Conservation (phyloP, 1,140 invertebrate species). For the Drosophila carrolli region DNA sequence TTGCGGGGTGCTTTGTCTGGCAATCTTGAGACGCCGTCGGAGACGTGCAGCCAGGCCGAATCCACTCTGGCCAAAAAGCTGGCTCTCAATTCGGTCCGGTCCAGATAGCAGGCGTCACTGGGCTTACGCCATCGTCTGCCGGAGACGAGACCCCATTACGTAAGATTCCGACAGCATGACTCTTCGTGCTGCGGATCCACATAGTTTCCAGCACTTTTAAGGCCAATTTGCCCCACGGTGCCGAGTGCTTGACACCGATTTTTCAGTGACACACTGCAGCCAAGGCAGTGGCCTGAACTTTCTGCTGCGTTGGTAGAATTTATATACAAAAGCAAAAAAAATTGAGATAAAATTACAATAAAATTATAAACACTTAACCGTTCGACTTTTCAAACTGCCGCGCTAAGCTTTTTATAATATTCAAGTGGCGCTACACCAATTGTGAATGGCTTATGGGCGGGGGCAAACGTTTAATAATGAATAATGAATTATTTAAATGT, state of each 20-base stretch:
- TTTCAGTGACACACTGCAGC: conserved; percentile 30
- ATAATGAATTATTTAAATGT: conserved; percentile 41
- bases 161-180: conserved; percentile 35
- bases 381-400: conserved; percentile 40
- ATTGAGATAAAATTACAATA: conserved; percentile 80
- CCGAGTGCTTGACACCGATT: conserved; percentile 62
- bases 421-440: conserved; percentile 18
- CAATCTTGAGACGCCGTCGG: conserved; percentile 70
- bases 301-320: conserved; percentile 84
- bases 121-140: conserved; percentile 65
- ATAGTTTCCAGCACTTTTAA: not conserved
- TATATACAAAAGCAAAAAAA: conserved; percentile 84
- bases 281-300: conserved; percentile 74
- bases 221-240: conserved; percentile 55
- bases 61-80: conserved; percentile 28
- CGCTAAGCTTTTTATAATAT: conserved; percentile 65
- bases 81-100: conserved; percentile 55
- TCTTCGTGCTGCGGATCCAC: conserved; percentile 21
- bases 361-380: conserved; percentile 66
- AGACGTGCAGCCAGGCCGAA: conserved; percentile 42
- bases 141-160: conserved; percentile 50
- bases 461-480: conserved; percentile 32
- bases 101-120: conserved; percentile 68
- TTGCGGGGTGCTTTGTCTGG: conserved; percentile 34
- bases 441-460: conserved; percentile 30